Conservation (phyloP, 2,113 vertebrate species). For the Trochalopteron elliotii region DNA sequence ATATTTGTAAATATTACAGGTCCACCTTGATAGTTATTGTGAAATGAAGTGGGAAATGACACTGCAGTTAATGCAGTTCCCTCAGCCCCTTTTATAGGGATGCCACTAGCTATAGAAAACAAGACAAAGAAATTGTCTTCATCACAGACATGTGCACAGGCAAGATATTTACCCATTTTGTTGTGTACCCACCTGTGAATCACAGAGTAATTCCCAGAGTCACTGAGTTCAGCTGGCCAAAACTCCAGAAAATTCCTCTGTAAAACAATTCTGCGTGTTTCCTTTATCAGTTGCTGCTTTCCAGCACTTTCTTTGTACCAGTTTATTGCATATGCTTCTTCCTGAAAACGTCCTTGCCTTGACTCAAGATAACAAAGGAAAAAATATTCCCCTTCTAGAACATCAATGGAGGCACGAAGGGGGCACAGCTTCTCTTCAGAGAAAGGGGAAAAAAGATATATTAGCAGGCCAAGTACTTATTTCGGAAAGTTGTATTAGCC, state of each 20-base stretch:
- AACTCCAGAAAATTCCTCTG: slow-evolving; percentile 64
- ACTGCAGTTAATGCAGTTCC: background rate
- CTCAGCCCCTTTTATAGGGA: background rate
- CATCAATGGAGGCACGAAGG: background rate
- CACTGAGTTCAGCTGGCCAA: slow-evolving; percentile 72
- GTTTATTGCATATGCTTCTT: background rate
- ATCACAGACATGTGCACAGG: background rate
- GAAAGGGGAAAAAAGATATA: background rate
- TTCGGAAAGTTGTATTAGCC: background rate
- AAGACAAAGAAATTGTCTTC: background rate
- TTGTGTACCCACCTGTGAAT: slow-evolving; percentile 63
- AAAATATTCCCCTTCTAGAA: slow-evolving; percentile 74
- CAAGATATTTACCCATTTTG: background rate
- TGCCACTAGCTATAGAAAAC: background rate
- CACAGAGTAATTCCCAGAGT: slow-evolving; percentile 68
- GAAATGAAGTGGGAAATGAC: background rate
- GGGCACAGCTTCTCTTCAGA: slow-evolving; percentile 52
- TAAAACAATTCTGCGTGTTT: slow-evolving; percentile 41
- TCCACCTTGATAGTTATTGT: background rate
- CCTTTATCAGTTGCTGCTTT: background rate
- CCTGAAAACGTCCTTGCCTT: background rate
- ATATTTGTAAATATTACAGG: background rate
- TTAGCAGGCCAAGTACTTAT: background rate
- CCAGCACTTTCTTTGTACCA: slow-evolving; percentile 62
- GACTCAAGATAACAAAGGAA: slow-evolving; percentile 48